A percentile compares a stretch with the other conserved stretches of the same genome.
phyloP scores from a whole-genome alignment of 2,113 vertebrate species.

The Phoenicopterus ruber region DNA sequence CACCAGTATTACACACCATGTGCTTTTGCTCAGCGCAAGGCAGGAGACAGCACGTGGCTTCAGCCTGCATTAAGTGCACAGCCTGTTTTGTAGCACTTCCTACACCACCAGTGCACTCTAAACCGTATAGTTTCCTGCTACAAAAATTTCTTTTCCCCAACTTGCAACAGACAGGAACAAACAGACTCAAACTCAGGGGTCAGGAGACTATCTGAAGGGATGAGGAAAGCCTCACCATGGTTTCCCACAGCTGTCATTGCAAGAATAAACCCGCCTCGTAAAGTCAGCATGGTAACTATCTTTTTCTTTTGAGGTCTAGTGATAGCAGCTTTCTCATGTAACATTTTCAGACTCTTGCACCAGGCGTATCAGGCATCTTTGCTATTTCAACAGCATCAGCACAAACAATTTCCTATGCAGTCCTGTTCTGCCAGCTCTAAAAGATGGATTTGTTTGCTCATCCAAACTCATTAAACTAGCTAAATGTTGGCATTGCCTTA shows the following conservation, averaged over 20 bases:
- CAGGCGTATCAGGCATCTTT: not conserved
- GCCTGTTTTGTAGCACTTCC: not conserved
- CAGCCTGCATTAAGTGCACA: not conserved
- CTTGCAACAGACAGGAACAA: not conserved
- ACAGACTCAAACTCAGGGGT: not conserved
- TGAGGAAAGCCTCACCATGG: not conserved
- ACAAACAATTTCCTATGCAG: not conserved
- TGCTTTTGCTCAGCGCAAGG: not conserved
- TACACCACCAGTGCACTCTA: not conserved
- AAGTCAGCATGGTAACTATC: constrained; percentile 16
- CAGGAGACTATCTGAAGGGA: not conserved
- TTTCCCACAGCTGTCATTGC: constrained; percentile 43
- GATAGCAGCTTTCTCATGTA: constrained; percentile 10
- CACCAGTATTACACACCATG: not conserved
- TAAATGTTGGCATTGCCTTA: not conserved
- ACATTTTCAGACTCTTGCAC: not conserved
- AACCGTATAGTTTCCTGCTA: not conserved
- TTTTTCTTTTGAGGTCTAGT: constrained; percentile 24
- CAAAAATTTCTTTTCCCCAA: not conserved
- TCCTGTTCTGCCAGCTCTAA: not conserved
- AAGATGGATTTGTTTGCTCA: constrained; percentile 6
- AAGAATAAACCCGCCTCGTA: not conserved
- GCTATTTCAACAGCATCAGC: constrained; percentile 22
- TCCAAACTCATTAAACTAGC: not conserved
- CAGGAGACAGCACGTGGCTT: not conserved